phyloP scores from a whole-genome alignment of 2,888 invertebrate genomes.

The Dolichomitus sp. region DNA sequence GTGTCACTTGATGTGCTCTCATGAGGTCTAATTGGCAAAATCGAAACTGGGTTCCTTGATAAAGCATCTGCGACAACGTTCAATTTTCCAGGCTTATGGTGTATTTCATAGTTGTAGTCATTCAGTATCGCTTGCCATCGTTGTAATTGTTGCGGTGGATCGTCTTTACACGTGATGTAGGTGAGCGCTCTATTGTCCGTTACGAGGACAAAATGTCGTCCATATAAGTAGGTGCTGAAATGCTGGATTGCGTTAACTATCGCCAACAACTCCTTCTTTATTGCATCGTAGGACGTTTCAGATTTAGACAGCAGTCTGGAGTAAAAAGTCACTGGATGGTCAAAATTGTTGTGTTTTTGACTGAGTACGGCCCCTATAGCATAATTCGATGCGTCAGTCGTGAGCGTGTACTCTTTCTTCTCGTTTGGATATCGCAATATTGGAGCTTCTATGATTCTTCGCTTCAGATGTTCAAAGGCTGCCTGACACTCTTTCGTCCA shows the following conservation, averaged over 20 bases:
- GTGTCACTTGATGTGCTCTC: neutral
- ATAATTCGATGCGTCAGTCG: too few species aligned
- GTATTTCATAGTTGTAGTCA: constrained; percentile 45
- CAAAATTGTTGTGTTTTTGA: too few species aligned
- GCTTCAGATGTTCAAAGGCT: too few species aligned
- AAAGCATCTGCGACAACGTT: constrained; percentile 58
- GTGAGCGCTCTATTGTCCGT: too few species aligned
- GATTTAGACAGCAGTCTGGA: too few species aligned
- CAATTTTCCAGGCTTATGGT: constrained; percentile 43
- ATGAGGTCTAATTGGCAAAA: neutral
- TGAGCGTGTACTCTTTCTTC: too few species aligned
- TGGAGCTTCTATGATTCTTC: neutral
- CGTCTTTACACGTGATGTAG: too few species aligned
- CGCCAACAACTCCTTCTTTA: too few species aligned
- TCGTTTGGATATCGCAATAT: neutral
- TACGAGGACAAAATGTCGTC: constrained; percentile 21
- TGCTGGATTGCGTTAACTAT: neutral
- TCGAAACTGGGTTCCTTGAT: neutral
- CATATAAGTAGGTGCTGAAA: constrained; percentile 22
- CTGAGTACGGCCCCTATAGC: too few species aligned
- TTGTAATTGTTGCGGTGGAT: constrained; percentile 45
- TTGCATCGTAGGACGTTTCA: too few species aligned
- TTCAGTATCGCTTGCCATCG: constrained; percentile 52
- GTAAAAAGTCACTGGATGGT: too few species aligned
- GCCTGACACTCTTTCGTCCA: too few species aligned